Conservation (phyloP, 2,113 vertebrate species). For the Trogon melanurus region DNA sequence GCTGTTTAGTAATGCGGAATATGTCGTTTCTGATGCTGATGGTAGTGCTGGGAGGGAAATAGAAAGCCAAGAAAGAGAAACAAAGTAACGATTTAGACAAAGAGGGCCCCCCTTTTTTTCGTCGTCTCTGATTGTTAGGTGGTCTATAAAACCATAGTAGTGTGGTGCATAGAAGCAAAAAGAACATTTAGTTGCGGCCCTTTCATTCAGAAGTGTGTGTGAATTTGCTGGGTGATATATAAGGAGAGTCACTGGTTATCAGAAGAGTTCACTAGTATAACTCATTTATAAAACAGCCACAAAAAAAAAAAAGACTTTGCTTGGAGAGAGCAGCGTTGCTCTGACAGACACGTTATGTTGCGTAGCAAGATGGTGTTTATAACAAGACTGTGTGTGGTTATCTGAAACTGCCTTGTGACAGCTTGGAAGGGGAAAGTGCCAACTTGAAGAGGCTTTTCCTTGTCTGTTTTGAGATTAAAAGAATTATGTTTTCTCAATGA, state of each 20-base stretch:
- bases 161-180: neutral
- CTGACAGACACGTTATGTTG: slow-evolving; percentile 30
- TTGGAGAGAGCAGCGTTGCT: neutral
- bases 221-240: slow-evolving; percentile 17
- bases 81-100: slow-evolving; percentile 73
- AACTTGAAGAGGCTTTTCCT: slow-evolving; percentile 43
- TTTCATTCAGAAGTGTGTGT: slow-evolving; percentile 30
- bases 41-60: slow-evolving; percentile 39
- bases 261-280: neutral
- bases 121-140: slow-evolving; percentile 15
- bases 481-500: slow-evolving; percentile 31
- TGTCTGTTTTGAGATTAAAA: slow-evolving; percentile 26
- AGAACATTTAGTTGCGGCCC: slow-evolving; percentile 35
- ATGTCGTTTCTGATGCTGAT: slow-evolving; percentile 67
- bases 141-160: slow-evolving; percentile 34
- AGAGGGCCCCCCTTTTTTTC: slow-evolving; percentile 27
- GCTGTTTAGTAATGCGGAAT: slow-evolving; percentile 82
- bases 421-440: slow-evolving; percentile 45
- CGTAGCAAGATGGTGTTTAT: slow-evolving; percentile 58
- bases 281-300: slow-evolving; percentile 15
- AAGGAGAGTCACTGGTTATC: slow-evolving; percentile 13
- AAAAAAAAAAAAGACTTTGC: neutral
- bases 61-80: slow-evolving; percentile 71
- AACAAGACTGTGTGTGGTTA: slow-evolving; percentile 41
- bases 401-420: slow-evolving; percentile 45